Conservation (phyloP, 2,113 vertebrate genomes). For the Nesoenas mayeri region DNA sequence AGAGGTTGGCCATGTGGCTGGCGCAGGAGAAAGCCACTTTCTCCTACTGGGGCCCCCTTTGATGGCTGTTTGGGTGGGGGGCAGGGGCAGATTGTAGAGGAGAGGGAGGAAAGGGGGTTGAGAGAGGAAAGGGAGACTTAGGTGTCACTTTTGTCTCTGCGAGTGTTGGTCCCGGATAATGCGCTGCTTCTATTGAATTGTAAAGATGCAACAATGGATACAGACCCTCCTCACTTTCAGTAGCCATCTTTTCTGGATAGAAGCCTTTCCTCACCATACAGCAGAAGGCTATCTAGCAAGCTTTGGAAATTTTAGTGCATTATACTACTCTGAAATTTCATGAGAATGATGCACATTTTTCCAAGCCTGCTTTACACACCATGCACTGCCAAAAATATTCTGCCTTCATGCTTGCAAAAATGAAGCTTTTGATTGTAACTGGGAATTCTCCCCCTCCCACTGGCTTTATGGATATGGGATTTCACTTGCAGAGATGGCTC, state of each 20-base stretch:
- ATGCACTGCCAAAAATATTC: neutral
- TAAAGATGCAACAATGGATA: neutral
- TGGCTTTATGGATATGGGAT: neutral
- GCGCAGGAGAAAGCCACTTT: neutral
- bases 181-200: neutral
- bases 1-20: neutral
- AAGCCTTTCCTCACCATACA: neutral
- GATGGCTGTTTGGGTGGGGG: neutral
- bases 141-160: neutral
- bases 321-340: fast-evolving
- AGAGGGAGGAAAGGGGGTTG: fast-evolving
- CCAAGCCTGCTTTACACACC: neutral
- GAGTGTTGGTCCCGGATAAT: neutral
- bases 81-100: fast-evolving
- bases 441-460: neutral
- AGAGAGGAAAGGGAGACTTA: neutral
- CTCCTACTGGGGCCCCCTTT: neutral
- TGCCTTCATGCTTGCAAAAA: neutral
- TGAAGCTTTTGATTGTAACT: neutral
- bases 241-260: neutral
- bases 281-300: neutral
- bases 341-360: neutral
- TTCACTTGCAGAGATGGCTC: neutral
- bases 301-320: neutral
- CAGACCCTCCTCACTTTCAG: neutral